Evolutionary conservation across 2,113 vertebrate species (phyloP), one percentile per base, ranked within the genome.

Genomic region (Oryzias woworae): DNA sequence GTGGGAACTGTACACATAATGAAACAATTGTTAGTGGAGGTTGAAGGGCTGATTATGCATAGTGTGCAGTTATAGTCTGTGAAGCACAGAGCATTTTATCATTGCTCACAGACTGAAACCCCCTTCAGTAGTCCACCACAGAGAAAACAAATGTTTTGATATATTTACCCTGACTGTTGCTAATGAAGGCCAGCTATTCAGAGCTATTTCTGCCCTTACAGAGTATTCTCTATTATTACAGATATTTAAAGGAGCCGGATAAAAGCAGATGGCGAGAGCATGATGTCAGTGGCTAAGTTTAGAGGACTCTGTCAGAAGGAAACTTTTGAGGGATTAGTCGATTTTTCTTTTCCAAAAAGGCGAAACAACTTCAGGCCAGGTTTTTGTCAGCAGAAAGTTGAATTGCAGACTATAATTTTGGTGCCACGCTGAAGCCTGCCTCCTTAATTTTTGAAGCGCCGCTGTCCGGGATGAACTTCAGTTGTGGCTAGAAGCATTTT

Each of bases 1-100:
- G 85, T 89, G 86, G 81, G 86, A 90, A 81, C 80, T 65, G 71
- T 57, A 55, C 76, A 85, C 84, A 87, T 86, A 87, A 84, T 86
- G 86, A 87, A 85, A 44, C 81, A 60, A 87, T 90, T 88, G 84
- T 85, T 74, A 56, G 60, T 31, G 44, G 43, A 47, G 68, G 56
- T 62, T 72, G 31, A 65, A 56, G 50, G 62, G 69, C 63, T 71
- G 61, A 84, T 82, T 84, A 80, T 67, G 77, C 73, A 73, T 62
- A 77, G 69, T 53, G 20, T 3, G 65, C 47, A 22, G 75, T 61
- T 65, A 64, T 62, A 74, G 60, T 75, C 73, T 53, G 60, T 66
- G 36, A 69, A 82, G 76, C 68, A 3, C 51, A 58, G 68, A 68
- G 59, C 48, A 4, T 78, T 86, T 84, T 80, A 84, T 86, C 85